These are phyloP conservation scores for Phalacrocorax brasilianus DNA, from an alignment of 2,113 vertebrate species.

Conservation along the genomic window DNA sequence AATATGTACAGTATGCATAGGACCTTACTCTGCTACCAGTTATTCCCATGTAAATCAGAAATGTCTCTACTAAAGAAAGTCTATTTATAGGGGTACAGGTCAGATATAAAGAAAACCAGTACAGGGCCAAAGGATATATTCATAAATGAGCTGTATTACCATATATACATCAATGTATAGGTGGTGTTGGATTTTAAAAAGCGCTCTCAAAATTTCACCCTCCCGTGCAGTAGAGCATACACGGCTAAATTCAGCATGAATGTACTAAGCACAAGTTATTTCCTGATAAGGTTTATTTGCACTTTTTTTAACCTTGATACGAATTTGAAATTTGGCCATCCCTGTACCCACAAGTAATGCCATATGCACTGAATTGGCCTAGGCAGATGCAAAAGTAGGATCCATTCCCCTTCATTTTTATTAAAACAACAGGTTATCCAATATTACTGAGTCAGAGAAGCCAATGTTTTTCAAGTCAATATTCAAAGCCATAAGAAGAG, in stretches of 20 bases:
- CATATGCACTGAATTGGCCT: background rate
- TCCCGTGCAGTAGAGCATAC: background rate
- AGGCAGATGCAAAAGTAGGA: background rate
- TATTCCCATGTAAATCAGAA: background rate
- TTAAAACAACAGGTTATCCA: background rate
- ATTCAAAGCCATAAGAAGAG: background rate
- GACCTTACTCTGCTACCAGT: background rate
- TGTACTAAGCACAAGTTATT: background rate
- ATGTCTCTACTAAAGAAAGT: background rate
- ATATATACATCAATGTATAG: background rate
- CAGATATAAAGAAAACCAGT: background rate
- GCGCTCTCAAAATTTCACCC: background rate
- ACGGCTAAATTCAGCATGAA: background rate
- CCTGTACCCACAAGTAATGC: background rate
- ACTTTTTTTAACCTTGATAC: background rate
- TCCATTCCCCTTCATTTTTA: background rate
- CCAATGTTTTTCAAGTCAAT: background rate
- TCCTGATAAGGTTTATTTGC: background rate
- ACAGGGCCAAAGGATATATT: background rate
- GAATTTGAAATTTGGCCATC: background rate
- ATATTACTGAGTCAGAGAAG: background rate
- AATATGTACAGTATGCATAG: fast-evolving
- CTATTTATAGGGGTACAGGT: background rate
- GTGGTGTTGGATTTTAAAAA: background rate
- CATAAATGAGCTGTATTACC: background rate